Base-by-base conservation (phyloP, 1,140 invertebrate genomes). In the Psix sp. region DNA sequence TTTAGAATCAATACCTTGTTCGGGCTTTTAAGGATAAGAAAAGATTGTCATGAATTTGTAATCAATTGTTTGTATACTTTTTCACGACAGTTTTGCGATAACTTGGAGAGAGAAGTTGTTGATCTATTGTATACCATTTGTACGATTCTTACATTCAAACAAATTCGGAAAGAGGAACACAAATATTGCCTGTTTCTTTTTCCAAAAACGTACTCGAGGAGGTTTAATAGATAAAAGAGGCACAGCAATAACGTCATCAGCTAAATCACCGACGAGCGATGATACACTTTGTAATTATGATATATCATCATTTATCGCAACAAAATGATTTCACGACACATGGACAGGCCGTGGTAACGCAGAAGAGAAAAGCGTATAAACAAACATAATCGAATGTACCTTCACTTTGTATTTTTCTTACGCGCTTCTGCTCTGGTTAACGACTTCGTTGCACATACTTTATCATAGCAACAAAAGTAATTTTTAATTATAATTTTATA, bases 371-470 rank as follows among this genome's bases (percentile, higher is more conserved):
- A n/a, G n/a, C n/a, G 51, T 29, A 38, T 31, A 67, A 21, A 43
- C 29, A 66, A 66, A 65, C 52, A 43, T 59, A 63, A 63, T 60
- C 56, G 57, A 66, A 46, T 72, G 43, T 63, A 67, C 51, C 7
- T 70, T 68, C 77, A 76, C 57, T 78, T 78, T 71, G 49, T 76
- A 76, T 76, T 78, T 76, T 76, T 77, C 62, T 77, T 77, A 77
- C 59, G 45, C 59, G 40, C 13, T 62, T 45, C 18, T 70, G 66
- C 52, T 36, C 63, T 52, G 52, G 46, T 43, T 43, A 38, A 59
- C 52, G 17, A 18, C 35, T 31, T 48, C 48, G 7, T n/a, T 29
- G 9, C 21, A 24, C 21, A 24, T 24, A 9, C 21, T 24, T n/a
- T n/a, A n/a, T n/a, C n/a, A n/a, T n/a, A n/a, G n/a, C n/a, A n/a